Evolutionary conservation across 2,113 vertebrate species (phyloP), one percentile per base, ranked within the genome.

Genomic region (Siniperca knerii): DNA sequence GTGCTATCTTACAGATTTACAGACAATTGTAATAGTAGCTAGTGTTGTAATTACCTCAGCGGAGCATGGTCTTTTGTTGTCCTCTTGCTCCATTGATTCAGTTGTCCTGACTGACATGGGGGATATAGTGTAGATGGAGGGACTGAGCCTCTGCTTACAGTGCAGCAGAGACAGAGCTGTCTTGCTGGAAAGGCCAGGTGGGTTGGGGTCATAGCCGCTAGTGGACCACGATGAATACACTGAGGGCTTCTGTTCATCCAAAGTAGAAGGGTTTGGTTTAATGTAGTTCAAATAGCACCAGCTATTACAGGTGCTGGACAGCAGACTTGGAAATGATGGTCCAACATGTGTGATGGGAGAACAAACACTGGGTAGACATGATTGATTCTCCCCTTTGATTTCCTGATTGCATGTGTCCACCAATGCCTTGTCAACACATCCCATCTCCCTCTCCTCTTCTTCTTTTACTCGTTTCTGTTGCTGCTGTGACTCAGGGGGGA

Each of bases 201-300:
- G 97, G 95, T 98, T 98, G 88, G 98, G 97, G 88, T 98, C 97
- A 93, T 98, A 97, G 93, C 96, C 90, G 87, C 97, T 97, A 69
- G 97, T 95, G 88, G 96, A 97, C 98, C 98, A 98, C 83, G 97
- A 96, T 88, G 97, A 97, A 77, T 98, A 99, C 81, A 99, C 98
- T 18, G 98, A 99, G 87, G 97, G 96, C 90, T 95, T 95, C 80
- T 95, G 95, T 80, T 98, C 96, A 21, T 92, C 96, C 90, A 97
- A 96, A 93, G 96, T 92, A 77, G 94, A 96, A 48, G 97, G 97
- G 95, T 97, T 98, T 94, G 98, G 98, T 95, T 98, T 99, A 81
- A 96, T 94, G 95, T 98, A 98, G 95, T 98, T 98, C 89, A 99
- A 95, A 96, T 98, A 99, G 96, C 98, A 99, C 98, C 98, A 99